phyloP scores from a whole-genome alignment of 2,113 vertebrate species.

The Scolopax mira region DNA sequence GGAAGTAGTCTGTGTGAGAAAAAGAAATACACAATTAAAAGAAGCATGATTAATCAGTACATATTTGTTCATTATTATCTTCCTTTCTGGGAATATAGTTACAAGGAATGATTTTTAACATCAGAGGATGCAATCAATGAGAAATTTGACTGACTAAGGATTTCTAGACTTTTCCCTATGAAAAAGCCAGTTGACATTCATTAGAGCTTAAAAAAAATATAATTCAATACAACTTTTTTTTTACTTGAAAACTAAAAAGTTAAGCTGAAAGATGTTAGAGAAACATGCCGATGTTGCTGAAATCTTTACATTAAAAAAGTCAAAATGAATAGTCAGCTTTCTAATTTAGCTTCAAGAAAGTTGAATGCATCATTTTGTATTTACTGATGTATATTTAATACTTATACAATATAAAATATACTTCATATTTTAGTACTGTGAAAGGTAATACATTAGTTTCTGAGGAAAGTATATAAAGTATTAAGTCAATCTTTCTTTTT shows the following conservation, averaged over 20 bases:
- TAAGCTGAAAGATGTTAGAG: background rate
- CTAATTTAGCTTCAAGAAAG: background rate
- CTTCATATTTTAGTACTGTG: background rate
- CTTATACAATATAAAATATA: background rate
- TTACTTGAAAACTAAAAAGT: background rate
- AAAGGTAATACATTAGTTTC: background rate
- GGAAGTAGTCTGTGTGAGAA: background rate
- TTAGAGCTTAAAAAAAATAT: background rate
- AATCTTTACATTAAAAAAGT: background rate
- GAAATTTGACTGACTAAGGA: conserved; percentile 51
- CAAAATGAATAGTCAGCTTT: background rate
- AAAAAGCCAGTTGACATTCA: conserved; percentile 29
- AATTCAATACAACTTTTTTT: conserved; percentile 1
- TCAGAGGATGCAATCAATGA: conserved; percentile 46
- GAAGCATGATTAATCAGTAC: background rate
- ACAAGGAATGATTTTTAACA: conserved; percentile 35
- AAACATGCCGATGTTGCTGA: background rate
- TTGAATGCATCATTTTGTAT: background rate
- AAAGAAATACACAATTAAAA: background rate
- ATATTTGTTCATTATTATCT: background rate
- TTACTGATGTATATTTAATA: background rate
- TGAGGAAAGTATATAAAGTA: background rate
- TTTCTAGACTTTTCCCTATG: conserved; percentile 36
- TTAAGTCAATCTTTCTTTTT: background rate
- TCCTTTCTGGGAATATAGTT: conserved; percentile 12